Evolutionary conservation across 2,113 vertebrate genomes (phyloP).

Genomic region (Oryctolagus cuniculus): DNA sequence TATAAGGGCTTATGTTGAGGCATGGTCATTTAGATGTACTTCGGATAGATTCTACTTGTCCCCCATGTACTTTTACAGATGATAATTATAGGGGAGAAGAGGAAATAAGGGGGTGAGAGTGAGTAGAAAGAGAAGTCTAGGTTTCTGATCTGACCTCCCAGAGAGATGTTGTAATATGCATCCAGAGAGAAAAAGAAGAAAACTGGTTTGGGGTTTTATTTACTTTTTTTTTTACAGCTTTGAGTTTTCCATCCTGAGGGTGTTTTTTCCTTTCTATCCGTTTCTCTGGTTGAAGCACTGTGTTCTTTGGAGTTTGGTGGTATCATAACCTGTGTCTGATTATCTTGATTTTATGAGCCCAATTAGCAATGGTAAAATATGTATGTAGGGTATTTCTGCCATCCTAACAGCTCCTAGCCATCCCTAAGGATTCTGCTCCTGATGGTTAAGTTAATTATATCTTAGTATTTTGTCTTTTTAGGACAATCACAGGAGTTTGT

Average conservation of each 20-base stretch:
- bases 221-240: neutral
- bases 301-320: neutral
- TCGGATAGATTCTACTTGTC: neutral
- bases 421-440: conserved; percentile 44
- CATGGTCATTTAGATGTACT: neutral
- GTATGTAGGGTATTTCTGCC: conserved; percentile 42
- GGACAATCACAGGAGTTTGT: neutral
- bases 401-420: neutral
- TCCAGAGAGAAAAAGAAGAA: neutral
- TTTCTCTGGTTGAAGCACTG: neutral
- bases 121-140: neutral
- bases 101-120: neutral
- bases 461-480: conserved; percentile 50
- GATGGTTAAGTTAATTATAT: conserved; percentile 56
- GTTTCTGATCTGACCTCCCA: neutral
- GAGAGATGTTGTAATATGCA: fast-evolving
- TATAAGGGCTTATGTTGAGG: neutral
- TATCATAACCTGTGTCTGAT: conserved; percentile 54
- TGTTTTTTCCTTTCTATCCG: conserved; percentile 12
- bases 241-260: neutral
- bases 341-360: neutral
- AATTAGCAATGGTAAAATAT: conserved; percentile 69
- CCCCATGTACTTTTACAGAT: neutral
- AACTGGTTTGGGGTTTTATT: neutral
- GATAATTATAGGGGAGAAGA: neutral